phyloP scores from a whole-genome alignment of 2,113 vertebrate species.

The Empidonax alnorum region DNA sequence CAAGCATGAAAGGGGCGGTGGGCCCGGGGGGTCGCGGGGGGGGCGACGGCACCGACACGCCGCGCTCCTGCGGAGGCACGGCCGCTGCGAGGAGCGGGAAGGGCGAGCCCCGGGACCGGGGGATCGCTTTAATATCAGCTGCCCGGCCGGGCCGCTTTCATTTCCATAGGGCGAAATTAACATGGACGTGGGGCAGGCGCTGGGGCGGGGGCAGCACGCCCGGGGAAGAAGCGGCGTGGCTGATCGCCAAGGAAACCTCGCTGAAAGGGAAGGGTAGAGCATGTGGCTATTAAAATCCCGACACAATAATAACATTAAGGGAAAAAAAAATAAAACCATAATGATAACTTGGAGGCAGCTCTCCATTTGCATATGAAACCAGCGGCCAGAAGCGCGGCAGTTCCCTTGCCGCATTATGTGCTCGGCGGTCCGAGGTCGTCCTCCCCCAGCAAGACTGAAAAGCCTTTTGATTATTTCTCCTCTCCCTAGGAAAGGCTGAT shows the following conservation, averaged over 20 bases:
- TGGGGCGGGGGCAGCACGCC: background rate
- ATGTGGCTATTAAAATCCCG: constrained; percentile 25
- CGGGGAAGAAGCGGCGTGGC: constrained; percentile 36
- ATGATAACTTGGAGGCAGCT: constrained; percentile 53
- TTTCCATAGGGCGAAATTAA: constrained; percentile 36
- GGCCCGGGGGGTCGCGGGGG: background rate
- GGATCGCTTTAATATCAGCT: constrained; percentile 39
- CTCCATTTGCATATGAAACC: constrained; percentile 57
- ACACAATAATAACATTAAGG: constrained; percentile 14
- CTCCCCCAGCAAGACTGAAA: constrained; percentile 23
- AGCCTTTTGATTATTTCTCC: constrained; percentile 73
- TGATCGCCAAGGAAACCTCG: constrained; percentile 52
- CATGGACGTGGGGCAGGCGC: constrained; percentile 15
- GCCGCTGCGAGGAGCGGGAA: background rate
- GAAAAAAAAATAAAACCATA: background rate
- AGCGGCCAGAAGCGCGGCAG: constrained; percentile 15
- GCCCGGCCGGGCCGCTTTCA: constrained; percentile 3
- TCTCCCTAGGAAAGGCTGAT: constrained; percentile 39
- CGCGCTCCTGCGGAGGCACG: background rate
- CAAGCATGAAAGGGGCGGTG: background rate
- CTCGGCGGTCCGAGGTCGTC: background rate
- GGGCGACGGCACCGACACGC: background rate
- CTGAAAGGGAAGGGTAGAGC: constrained; percentile 23
- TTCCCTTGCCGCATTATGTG: constrained; percentile 23
- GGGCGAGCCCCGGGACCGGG: background rate